Conservation (phyloP, 2,797 vertebrate genomes). For the Mus minutoides region DNA sequence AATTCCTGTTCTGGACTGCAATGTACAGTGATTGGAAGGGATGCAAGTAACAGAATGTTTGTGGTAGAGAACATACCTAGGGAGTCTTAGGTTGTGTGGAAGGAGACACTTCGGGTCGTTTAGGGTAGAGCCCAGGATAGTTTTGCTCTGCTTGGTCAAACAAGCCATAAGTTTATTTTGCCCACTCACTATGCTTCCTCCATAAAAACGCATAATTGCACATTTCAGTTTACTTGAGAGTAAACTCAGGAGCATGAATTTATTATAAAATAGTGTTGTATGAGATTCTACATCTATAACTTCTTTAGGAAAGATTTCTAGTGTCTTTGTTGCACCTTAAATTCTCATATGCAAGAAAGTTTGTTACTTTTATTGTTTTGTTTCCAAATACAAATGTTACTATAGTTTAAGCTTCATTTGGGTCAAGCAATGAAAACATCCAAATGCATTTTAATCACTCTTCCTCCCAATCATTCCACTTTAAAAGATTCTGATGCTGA, state of each 20-base stretch:
- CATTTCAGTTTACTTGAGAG: neutral
- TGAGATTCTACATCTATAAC: neutral
- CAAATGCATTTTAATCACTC: neutral
- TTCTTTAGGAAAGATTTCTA: neutral
- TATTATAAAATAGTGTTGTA: neutral
- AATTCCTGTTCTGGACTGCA: neutral
- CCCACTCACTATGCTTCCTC: neutral
- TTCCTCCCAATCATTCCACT: neutral
- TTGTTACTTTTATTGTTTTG: neutral
- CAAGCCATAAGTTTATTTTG: neutral
- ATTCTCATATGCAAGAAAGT: neutral
- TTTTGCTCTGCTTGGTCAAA: neutral
- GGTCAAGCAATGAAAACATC: neutral
- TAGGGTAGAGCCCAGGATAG: neutral
- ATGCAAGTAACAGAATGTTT: neutral
- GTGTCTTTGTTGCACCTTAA: neutral
- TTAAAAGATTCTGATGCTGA: neutral
- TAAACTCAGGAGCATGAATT: conserved; percentile 4
- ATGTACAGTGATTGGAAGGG: neutral
- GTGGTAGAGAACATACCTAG: neutral
- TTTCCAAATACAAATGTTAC: neutral
- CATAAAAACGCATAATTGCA: neutral
- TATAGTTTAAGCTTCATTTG: neutral
- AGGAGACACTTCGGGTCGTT: neutral
- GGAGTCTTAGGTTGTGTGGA: neutral